Conservation (phyloP, 2,888 invertebrate species). For the Ophioninae sp. region DNA sequence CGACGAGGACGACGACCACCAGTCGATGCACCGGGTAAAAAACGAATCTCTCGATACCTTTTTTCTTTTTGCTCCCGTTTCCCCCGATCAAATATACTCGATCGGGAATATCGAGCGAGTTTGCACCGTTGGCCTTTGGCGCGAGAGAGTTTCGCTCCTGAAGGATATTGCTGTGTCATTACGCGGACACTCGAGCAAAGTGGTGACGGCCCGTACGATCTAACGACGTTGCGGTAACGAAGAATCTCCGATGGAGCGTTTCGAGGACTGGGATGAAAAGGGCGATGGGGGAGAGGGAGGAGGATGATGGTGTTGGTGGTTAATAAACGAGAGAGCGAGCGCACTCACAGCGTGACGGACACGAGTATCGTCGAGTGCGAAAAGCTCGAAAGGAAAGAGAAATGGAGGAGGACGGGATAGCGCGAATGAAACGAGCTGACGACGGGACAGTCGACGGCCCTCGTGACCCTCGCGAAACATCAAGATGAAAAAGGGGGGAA, state of each 20-base stretch:
- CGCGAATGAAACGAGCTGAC: background rate
- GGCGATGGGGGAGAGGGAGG: no score
- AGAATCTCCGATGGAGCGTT: background rate
- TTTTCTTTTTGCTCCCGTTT: no score
- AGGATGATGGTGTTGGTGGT: background rate
- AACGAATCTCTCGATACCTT: background rate
- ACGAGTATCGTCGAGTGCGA: background rate
- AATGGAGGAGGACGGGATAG: background rate
- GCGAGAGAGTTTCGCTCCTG: background rate
- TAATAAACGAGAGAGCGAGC: background rate
- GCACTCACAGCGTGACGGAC: background rate
- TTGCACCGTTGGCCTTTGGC: background rate
- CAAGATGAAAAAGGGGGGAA: background rate
- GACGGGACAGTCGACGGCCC: background rate
- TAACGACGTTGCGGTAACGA: background rate
- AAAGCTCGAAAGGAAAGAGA: background rate
- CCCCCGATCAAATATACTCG: background rate
- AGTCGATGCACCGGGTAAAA: conserved; percentile 73
- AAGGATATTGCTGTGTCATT: background rate
- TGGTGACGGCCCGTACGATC: background rate
- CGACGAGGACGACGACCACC: conserved; percentile 39
- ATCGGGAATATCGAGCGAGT: background rate
- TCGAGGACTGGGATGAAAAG: background rate
- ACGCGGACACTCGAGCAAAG: background rate
- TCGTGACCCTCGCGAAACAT: conserved; percentile 23